Conservation (phyloP, 2,888 invertebrate species). For the Thymelicus acteon region DNA sequence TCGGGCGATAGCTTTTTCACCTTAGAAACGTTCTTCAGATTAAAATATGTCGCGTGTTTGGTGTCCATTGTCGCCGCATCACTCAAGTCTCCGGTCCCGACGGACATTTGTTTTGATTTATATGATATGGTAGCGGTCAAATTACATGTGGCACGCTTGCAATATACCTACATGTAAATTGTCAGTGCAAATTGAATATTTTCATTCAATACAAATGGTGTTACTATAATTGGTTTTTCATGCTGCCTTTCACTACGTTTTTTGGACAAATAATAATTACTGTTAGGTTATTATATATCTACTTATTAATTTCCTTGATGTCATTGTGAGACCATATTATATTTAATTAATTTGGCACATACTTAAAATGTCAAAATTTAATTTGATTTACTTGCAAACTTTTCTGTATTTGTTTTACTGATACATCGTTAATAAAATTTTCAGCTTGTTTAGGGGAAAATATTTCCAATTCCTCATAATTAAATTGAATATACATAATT, state of each 20-base stretch:
- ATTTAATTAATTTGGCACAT: neutral
- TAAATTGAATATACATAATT: too few species aligned
- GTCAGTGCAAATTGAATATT: slow-evolving; percentile 28
- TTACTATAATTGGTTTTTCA: slow-evolving; percentile 7
- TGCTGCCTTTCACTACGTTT: slow-evolving; percentile 1
- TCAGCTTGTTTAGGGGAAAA: too few species aligned
- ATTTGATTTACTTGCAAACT: neutral
- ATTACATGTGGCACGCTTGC: slow-evolving; percentile 26
- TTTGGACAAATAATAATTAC: neutral
- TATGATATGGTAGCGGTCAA: slow-evolving; percentile 19
- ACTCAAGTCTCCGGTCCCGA: slow-evolving; percentile 25
- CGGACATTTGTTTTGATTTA: slow-evolving; percentile 35
- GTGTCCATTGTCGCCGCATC: slow-evolving; percentile 20
- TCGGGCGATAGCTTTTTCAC: slow-evolving; percentile 54
- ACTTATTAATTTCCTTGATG: neutral
- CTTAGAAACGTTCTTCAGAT: slow-evolving; percentile 44
- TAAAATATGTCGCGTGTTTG: slow-evolving; percentile 41
- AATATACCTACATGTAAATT: slow-evolving; percentile 26
- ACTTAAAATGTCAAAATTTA: too few species aligned
- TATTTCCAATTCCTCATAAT: too few species aligned
- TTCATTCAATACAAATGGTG: neutral
- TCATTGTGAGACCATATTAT: neutral
- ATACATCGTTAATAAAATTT: neutral
- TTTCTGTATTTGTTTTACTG: neutral
- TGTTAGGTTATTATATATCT: neutral